phyloP scores from a whole-genome alignment of 2,113 vertebrate species.

The Paratilapia polleni region DNA sequence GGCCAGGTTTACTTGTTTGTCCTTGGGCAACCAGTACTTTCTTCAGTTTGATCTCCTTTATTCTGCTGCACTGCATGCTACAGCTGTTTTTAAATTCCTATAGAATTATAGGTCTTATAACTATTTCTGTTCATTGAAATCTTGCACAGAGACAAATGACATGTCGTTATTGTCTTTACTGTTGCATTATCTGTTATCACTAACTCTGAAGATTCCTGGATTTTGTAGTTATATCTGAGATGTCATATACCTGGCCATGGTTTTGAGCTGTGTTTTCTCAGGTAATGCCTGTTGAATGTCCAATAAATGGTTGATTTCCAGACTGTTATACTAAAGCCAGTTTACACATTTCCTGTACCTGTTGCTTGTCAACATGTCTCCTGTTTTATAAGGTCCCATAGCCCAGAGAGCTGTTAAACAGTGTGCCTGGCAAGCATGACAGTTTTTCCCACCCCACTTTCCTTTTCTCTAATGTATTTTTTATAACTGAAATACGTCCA shows the following conservation, averaged over 20 bases:
- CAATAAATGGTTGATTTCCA: not conserved
- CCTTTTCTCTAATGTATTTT: slow-evolving; percentile 43
- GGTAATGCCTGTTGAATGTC: not conserved
- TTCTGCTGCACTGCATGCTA: not conserved
- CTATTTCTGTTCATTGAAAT: not conserved
- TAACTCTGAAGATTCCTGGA: not conserved
- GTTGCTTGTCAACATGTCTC: slow-evolving; percentile 37
- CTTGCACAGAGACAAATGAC: not conserved
- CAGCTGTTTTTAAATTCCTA: not conserved
- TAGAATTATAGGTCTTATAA: too few species aligned
- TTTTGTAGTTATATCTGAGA: not conserved
- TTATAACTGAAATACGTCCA: slow-evolving; percentile 52
- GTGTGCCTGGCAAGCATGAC: slow-evolving; percentile 32
- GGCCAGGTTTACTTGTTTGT: not conserved
- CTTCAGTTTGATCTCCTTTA: not conserved
- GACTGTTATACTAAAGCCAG: not conserved
- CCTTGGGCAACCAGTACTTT: not conserved
- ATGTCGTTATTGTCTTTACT: not conserved
- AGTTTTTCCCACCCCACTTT: slow-evolving; percentile 40
- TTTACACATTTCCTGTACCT: slow-evolving; percentile 29
- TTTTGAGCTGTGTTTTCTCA: not conserved
- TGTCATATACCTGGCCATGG: not conserved
- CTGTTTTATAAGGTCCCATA: slow-evolving; percentile 37
- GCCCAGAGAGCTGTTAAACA: slow-evolving; percentile 40
- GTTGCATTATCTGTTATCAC: not conserved